Evolutionary conservation across 2,888 invertebrate species (phyloP), one percentile per base, ranked within the genome.

Genomic region (Dioctria linearis): DNA sequence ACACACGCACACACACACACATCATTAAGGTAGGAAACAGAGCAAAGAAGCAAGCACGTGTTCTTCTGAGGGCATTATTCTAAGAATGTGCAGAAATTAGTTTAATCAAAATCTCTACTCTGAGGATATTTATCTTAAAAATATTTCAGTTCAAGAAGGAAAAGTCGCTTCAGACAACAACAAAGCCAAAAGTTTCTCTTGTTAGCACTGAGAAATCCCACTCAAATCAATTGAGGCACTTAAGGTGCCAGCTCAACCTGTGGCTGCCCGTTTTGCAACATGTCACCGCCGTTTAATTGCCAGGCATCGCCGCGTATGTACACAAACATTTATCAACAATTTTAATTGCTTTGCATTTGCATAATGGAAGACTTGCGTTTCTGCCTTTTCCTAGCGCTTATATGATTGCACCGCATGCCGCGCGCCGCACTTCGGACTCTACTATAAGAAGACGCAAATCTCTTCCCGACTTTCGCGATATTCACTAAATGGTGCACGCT

Each of bases 301-400:
- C 46, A 46, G 37, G 25, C 25, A 25, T 25, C 61, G 43, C 61
- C 42, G 11, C 43, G 61, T 63, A 63, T 76, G 49, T 63, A n/a
- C 49, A 76, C 63, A 76, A 65, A 46, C 76, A 63, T 63, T 76
- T 76, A 76, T 76, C 76, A 63, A 49, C 63, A 76, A 76, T 76
- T 76, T 76, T 76, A 76, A 76, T 76, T 76, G 76, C 76, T 46
- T 63, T 39, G 11, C 49, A 76, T 76, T 76, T 76, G 76, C 76
- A 76, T 76, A 76, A 76, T 76, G 76, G 76, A 63, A 43, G 46
- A 76, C 63, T 63, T 63, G 61, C 46, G 63, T 76, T 76, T 76
- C 49, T 71, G 71, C 71, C 71, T 54, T 54, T 71, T 54, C 54
- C 54, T 54, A 71, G 39, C 42, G 11, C 51, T 37, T 49, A 2